phyloP scores from a whole-genome alignment of 2,113 vertebrate species.

The Pollimyrus isidori region DNA sequence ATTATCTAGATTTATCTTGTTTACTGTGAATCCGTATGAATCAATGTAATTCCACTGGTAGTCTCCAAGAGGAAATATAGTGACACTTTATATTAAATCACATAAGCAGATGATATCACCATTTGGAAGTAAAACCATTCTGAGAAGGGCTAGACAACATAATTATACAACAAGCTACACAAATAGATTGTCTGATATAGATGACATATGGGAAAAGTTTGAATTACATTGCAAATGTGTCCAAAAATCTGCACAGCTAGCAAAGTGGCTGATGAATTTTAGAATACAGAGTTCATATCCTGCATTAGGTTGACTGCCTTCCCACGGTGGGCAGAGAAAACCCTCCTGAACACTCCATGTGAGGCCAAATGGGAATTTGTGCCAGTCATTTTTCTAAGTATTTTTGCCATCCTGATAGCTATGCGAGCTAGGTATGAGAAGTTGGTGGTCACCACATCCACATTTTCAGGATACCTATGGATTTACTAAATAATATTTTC shows the following conservation, averaged over 20 bases:
- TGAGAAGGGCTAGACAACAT: not conserved
- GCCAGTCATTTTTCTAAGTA: not conserved
- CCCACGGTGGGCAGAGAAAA: slow-evolving; percentile 1
- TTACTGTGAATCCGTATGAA: not conserved
- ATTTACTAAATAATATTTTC: slow-evolving; percentile 14
- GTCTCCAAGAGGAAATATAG: not conserved
- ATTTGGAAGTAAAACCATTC: not conserved
- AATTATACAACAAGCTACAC: not conserved
- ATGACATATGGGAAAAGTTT: not conserved
- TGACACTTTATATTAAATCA: not conserved
- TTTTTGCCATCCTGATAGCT: not conserved
- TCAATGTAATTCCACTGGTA: not conserved
- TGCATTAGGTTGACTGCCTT: not conserved
- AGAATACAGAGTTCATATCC: not conserved
- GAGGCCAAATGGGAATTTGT: slow-evolving; percentile 1
- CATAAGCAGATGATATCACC: not conserved
- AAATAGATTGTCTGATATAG: not conserved
- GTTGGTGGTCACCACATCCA: not conserved
- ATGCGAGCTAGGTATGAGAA: not conserved
- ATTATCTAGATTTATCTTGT: not conserved
- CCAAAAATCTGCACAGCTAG: not conserved
- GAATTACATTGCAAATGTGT: not conserved
- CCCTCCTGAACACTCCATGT: not conserved
- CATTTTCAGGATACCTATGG: not conserved
- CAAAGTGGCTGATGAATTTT: not conserved